Evolutionary conservation across 2,113 vertebrate species (phyloP), one percentile per base, ranked within the genome.

Genomic region (Epinephelus moara): DNA sequence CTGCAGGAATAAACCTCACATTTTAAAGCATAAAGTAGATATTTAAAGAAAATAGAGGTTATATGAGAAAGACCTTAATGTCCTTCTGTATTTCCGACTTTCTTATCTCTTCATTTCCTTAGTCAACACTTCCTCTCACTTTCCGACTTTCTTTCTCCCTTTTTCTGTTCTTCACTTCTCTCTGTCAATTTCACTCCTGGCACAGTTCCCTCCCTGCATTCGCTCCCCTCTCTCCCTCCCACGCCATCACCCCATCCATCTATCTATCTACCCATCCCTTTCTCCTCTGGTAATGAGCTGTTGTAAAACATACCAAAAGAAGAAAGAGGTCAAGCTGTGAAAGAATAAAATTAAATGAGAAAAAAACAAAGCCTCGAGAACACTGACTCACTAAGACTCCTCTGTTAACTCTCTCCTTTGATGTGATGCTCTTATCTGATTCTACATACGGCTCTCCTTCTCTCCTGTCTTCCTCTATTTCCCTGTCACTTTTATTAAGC

Each of bases 251-350:
- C 70, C 75, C 23, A 59, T 21, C 37, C 50, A 42, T 75, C 72
- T 21, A 76, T 70, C 73, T 3, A 60, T 71, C 71, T 21, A 30
- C 50, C 68, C 60, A 50, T 85, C 80, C 82, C 73, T 84, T 75
- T 90, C 53, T 77, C 82, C 85, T 90, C 89, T 89, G 88, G 79
- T 91, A 91, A 91, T 85, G 92, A 93, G 86, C 90, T 89, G 84
- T 87, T 92, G 87, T 94, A 89, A 92, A 94, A 94, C 85, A 91
- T 70, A 91, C 80, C 84, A 93, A 92, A 93, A 88, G 81, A 91
- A 91, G 89, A 91, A 92, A 90, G 85, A 92, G 88, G 91, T 94
- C 85, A 94, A 94, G 93, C 94, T 96, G 94, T 95, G 92, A 95
- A 94, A 90, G 73, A 93, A 92, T 81, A 66, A 78, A 94, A 93